Evolutionary conservation across 2,113 vertebrate species (phyloP).

Genomic region (Chaenogobius annularis): DNA sequence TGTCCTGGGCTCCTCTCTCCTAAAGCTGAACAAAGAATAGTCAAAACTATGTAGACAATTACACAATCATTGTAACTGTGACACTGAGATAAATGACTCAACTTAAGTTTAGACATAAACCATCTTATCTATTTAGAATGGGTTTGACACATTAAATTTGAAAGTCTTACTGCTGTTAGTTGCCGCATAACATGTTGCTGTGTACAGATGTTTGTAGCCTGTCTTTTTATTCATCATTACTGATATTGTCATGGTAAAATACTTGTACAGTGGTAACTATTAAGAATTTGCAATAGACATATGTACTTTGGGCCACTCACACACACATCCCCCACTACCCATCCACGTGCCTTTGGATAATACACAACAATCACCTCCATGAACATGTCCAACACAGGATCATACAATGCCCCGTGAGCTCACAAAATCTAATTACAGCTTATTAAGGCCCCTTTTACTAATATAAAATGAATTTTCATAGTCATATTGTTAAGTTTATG

Average conservation of each 20-base stretch:
- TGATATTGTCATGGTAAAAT: background rate
- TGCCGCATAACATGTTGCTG: too few relatives aligned
- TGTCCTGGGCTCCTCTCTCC: constrained; percentile 45
- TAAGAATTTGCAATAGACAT: background rate
- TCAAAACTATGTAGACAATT: background rate
- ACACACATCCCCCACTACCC: background rate
- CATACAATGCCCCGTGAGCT: background rate
- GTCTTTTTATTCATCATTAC: background rate
- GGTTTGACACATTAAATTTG: background rate
- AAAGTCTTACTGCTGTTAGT: background rate
- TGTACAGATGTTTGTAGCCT: too few relatives aligned
- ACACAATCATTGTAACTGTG: background rate
- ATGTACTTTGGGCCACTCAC: constrained; percentile 34
- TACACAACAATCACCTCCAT: constrained; percentile 12
- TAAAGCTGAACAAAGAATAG: constrained; percentile 32
- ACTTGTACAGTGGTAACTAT: background rate
- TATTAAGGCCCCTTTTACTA: background rate
- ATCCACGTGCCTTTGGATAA: constrained; percentile 16
- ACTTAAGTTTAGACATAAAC: background rate
- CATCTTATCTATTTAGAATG: background rate
- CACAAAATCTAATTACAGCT: background rate
- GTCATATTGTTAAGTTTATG: background rate
- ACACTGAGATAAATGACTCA: background rate
- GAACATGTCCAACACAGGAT: background rate
- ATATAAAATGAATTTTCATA: background rate